Evolutionary conservation across 2,888 invertebrate species (phyloP), one percentile per base, ranked within the genome.

Genomic region (Ophonus ardosiacus): DNA sequence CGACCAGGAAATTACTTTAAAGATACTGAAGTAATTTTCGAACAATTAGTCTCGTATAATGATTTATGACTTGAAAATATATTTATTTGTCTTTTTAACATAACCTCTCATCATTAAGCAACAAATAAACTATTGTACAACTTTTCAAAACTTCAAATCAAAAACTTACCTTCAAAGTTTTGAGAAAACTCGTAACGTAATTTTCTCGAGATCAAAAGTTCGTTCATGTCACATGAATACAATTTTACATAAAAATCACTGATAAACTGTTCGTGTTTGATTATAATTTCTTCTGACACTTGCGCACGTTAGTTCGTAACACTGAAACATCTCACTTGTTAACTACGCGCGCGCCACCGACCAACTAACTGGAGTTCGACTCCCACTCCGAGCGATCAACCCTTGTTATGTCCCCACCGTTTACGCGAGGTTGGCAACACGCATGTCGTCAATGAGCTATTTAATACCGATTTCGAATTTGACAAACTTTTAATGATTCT

Each of bases 301-400:
- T 43, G 40, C 79, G 79, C 24, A 78, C 10, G 38, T 15, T 57
- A 24, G 8, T 31, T 18, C 10, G n/a, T 24, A 78, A 78, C 31
- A 40, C 31, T 6, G 7, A 31, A 59, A 4, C 79, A 79, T 56
- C 13, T 74, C 71, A 74, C 40, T 18, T 15, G 17, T 51, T 79
- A n/a, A 31, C 61, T 8, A 61, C 24, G 10, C 59, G 79, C 61
- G 79, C 79, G 79, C 79, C 79, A 79, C 79, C 18, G 79, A 18
- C 24, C 59, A 15, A 61, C 56, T 61, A 24, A 78, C 51, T 24
- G 43, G 18, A 74, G 71, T 13, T 43, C 18, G 15, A n/a, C 43
- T 74, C 71, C 71, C 71, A 74, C 71, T 74, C 71, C 68, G 3
- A 68, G 7, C 40, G 68, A 59, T 79, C 79, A 79, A 57, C 79